Percentiles rank a stretch among this genome's conserved stretches.
Conservation (phyloP, 1,140 invertebrate genomes). For the Yoshiicerus persimilis region DNA sequence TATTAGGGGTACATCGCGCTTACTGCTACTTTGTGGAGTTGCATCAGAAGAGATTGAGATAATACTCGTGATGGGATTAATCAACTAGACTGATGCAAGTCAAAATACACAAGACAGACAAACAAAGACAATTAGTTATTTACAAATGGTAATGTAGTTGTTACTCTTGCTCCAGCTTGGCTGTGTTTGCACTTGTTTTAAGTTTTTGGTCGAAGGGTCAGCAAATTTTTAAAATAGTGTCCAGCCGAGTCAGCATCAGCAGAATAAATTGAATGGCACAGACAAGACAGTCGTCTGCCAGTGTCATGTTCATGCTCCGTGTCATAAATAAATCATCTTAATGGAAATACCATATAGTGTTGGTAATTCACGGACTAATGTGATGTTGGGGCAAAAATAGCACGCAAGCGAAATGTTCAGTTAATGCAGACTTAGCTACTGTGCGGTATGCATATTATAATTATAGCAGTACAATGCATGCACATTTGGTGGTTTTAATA, state of each 20-base stretch:
- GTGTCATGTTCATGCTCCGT: neutral
- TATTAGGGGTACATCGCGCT: neutral
- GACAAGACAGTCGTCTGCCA: neutral
- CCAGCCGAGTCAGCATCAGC: neutral
- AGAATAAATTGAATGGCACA: neutral
- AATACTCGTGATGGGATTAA: neutral
- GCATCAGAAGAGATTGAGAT: neutral
- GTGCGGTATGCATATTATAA: no score
- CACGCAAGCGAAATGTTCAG: neutral
- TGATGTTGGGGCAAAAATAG: neutral
- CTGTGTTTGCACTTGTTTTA: neutral
- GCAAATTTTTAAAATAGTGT: neutral
- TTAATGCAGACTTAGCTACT: no score
- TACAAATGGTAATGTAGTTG: neutral
- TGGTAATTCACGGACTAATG: no score
- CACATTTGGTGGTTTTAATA: neutral
- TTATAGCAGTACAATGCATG: no score
- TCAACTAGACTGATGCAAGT: neutral
- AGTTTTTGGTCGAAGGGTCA: neutral
- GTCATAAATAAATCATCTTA: neutral
- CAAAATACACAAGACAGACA: neutral
- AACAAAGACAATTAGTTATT: neutral
- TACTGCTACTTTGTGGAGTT: neutral
- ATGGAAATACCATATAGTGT: neutral
- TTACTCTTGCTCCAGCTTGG: neutral